These are phyloP conservation scores for Naja naja DNA, from an alignment of 2,113 vertebrate genomes.

Conservation along the genomic window DNA sequence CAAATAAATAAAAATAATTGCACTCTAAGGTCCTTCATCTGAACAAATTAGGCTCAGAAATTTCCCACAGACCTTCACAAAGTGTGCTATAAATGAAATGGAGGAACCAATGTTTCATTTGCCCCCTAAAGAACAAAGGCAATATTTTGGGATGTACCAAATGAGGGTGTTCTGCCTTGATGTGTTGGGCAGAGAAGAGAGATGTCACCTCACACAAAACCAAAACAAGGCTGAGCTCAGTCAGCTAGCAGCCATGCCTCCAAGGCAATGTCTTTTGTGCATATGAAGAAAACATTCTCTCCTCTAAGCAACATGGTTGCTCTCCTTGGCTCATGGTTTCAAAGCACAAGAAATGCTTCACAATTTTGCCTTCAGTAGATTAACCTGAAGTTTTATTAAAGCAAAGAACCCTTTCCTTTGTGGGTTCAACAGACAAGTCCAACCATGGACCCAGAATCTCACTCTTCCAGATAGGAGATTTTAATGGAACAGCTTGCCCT, in stretches of 20 bases:
- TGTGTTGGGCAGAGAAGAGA: not conserved
- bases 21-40: not conserved
- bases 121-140: not conserved
- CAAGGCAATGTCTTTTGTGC: not conserved
- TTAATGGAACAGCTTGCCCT: not conserved
- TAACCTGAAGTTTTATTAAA: not conserved
- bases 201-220: not conserved
- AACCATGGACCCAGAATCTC: not conserved
- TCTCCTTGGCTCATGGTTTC: not conserved
- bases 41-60: not conserved
- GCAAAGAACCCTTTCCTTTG: not conserved
- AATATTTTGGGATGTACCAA: not conserved
- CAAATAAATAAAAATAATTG: not conserved
- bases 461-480: not conserved
- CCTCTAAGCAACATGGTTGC: not conserved
- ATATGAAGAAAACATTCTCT: not conserved
- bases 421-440: not conserved
- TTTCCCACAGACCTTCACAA: not conserved
- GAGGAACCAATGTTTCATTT: not conserved
- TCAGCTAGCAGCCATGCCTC: not conserved
- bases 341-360: not conserved
- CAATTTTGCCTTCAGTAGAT: not conserved
- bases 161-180: not conserved
- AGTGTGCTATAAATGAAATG: not conserved
- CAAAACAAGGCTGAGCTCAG: not conserved